phyloP scores from a whole-genome alignment of 2,113 vertebrate genomes.

The Acanthisitta chloris region DNA sequence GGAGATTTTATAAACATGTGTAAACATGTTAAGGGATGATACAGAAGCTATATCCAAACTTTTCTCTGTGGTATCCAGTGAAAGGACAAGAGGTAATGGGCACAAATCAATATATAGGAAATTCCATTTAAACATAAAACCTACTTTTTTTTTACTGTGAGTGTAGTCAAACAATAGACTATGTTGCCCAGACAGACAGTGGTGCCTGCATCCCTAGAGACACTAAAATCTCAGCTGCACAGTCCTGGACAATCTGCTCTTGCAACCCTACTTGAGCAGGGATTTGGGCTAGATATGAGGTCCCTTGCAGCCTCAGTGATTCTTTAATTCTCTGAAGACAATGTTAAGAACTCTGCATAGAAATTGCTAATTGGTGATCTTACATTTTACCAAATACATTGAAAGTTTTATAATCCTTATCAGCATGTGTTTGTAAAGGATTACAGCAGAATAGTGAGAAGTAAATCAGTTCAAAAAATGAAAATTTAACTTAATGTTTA shows the following conservation, averaged over 20 bases:
- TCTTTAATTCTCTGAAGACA: neutral
- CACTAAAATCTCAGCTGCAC: neutral
- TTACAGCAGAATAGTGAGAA: neutral
- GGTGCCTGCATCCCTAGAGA: neutral
- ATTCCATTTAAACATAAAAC: neutral
- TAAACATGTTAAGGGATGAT: accelerated
- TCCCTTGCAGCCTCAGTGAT: neutral
- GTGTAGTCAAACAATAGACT: neutral
- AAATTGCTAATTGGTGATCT: neutral
- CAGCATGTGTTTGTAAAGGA: neutral
- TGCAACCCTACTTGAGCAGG: neutral
- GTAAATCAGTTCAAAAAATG: neutral
- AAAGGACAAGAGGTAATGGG: neutral
- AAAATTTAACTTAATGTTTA: conserved; percentile 1
- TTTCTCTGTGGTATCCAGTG: neutral
- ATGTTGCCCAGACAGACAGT: neutral
- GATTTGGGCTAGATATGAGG: neutral
- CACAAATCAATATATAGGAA: neutral
- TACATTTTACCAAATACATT: neutral
- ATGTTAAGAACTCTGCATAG: neutral
- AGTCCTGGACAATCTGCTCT: neutral
- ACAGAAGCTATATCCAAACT: neutral
- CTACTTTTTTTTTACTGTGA: neutral
- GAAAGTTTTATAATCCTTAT: neutral
- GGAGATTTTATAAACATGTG: neutral